phyloP scores from a whole-genome alignment of 2,888 invertebrate species.

The Aromia moschata region DNA sequence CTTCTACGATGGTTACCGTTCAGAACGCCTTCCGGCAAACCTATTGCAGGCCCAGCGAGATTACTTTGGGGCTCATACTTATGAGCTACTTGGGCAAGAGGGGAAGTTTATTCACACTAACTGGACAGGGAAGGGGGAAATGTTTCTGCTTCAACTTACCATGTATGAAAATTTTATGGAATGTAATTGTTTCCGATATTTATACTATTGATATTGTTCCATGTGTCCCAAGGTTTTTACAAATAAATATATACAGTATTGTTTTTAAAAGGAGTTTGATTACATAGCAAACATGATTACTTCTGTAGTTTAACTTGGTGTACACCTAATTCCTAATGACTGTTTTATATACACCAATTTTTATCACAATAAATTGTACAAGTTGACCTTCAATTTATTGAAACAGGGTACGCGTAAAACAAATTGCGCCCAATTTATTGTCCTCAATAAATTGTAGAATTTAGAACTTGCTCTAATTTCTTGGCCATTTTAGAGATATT shows the following conservation, averaged over 20 bases:
- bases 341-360: too few relatives aligned
- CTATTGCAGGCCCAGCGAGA: constrained; percentile 96
- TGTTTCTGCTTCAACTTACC: constrained; percentile 93
- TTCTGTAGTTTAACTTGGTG: background rate
- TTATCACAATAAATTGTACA: too few relatives aligned
- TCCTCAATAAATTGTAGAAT: too few relatives aligned
- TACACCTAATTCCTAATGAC: too few relatives aligned
- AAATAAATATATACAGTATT: constrained; percentile 23
- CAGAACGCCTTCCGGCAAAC: constrained; percentile 90
- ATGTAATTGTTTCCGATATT: constrained; percentile 20
- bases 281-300: background rate
- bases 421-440: too few relatives aligned
- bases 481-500: too few relatives aligned
- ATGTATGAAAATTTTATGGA: constrained; percentile 67
- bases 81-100: constrained; percentile 86
- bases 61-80: constrained; percentile 99
- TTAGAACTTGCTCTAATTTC: too few relatives aligned
- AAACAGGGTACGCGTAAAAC: too few relatives aligned
- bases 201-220: constrained; percentile 2
- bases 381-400: too few relatives aligned
- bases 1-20: constrained; percentile 97
- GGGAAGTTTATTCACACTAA: constrained; percentile 96
- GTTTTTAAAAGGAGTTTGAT: constrained; percentile 16
- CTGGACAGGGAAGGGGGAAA: constrained; percentile 99
- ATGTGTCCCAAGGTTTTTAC: constrained; percentile 9